Evolutionary conservation across 2,797 vertebrate genomes (phyloP).

Genomic region (Sebastes diaconus): DNA sequence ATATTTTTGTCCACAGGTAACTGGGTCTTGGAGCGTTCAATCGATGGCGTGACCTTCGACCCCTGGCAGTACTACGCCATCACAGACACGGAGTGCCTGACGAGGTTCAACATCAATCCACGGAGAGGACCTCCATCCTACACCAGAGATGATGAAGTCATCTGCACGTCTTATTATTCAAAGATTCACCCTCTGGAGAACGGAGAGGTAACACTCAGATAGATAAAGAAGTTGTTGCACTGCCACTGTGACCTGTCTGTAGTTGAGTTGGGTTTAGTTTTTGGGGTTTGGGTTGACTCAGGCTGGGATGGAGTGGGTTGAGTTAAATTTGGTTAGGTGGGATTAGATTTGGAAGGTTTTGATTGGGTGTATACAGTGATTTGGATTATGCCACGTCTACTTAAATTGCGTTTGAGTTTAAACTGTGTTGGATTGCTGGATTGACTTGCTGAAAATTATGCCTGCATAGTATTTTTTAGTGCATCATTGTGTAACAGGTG

Average conservation of each 20-base stretch:
- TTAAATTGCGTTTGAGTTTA: not conserved
- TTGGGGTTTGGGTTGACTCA: not conserved
- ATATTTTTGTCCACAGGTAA: constrained; percentile 80
- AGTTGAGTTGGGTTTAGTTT: not conserved
- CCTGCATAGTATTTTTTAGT: not conserved
- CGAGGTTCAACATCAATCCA: constrained; percentile 90
- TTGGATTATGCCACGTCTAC: not conserved
- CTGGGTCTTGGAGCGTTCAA: constrained; percentile 94
- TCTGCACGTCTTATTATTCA: constrained; percentile 97
- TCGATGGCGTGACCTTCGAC: constrained; percentile 87
- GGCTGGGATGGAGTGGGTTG: not conserved
- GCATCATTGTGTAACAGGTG: not conserved
- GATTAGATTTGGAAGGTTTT: not conserved
- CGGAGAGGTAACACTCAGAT: constrained; percentile 88
- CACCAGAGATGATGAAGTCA: constrained; percentile 92
- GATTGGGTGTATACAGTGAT: too few species aligned
- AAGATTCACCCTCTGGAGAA: constrained; percentile 97
- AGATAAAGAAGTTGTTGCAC: not conserved
- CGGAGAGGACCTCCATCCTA: constrained; percentile 90
- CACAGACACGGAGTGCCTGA: constrained; percentile 93
- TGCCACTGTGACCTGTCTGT: not conserved
- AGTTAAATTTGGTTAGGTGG: not conserved
- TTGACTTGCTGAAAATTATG: not conserved
- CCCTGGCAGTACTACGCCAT: constrained; percentile 98
- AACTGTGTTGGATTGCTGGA: not conserved